Evolutionary conservation across 2,113 vertebrate genomes (phyloP).

Genomic region (Meriones unguiculatus): DNA sequence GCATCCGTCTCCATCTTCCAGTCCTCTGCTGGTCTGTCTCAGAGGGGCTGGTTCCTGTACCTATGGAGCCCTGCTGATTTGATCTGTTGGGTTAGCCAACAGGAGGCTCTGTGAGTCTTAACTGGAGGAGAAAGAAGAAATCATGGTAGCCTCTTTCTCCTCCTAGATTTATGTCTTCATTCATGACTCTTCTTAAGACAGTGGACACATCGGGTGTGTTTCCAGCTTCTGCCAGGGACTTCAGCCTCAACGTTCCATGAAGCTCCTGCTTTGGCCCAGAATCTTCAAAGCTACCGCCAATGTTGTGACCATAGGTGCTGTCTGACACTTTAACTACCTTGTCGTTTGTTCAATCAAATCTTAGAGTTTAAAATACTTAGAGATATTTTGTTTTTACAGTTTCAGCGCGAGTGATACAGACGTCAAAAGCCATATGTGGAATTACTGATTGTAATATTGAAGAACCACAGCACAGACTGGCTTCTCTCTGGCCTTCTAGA

Average conservation of each 20-base stretch:
- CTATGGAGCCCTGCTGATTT: not conserved
- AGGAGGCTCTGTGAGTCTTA: not conserved
- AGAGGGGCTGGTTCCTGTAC: not conserved
- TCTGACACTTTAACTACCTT: not conserved
- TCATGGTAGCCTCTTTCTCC: not conserved
- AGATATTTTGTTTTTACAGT: not conserved
- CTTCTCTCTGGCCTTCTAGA: not conserved
- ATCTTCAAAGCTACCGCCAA: not conserved
- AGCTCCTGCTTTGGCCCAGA: not conserved
- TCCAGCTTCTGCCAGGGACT: not conserved
- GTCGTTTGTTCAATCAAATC: not conserved
- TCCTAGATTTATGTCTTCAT: not conserved
- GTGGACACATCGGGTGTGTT: not conserved
- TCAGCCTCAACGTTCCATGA: not conserved
- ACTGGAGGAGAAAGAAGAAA: not conserved
- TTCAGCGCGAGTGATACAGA: not conserved
- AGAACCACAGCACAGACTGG: not conserved
- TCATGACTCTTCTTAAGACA: not conserved
- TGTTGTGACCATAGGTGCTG: not conserved
- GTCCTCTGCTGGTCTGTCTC: not conserved
- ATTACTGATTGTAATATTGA: constrained; percentile 27
- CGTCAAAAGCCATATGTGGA: constrained; percentile 1
- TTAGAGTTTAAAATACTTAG: not conserved
- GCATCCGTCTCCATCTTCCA: not conserved
- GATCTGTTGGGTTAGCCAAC: not conserved